phyloP scores from a whole-genome alignment of 2,797 vertebrate genomes.

The Poeciliopsis gracilis region DNA sequence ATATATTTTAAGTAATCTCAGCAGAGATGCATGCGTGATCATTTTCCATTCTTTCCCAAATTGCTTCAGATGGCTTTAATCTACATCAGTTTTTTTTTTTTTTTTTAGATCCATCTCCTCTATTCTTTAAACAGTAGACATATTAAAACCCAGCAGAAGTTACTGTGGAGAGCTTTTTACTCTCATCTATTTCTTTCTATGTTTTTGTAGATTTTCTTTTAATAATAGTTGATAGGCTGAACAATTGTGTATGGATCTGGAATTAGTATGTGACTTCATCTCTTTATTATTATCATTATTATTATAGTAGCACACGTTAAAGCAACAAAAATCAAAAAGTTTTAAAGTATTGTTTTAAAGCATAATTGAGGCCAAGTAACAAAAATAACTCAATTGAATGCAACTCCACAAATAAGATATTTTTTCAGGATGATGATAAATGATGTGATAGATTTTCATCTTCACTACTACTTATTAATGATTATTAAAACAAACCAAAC shows the following conservation, averaged over 20 bases:
- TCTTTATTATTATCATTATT: slow-evolving; percentile 28
- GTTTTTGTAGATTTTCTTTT: slow-evolving; percentile 38
- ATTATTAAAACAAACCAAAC: neutral
- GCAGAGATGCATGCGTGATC: slow-evolving; percentile 4
- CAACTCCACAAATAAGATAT: neutral
- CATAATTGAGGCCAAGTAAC: neutral
- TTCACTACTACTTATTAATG: neutral
- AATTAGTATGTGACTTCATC: slow-evolving; percentile 1
- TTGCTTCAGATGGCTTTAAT: slow-evolving; percentile 52
- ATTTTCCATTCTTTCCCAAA: slow-evolving; percentile 17
- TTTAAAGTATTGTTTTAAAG: neutral
- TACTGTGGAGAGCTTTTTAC: slow-evolving; percentile 40
- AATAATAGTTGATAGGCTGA: slow-evolving; percentile 52
- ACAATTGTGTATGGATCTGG: slow-evolving; percentile 39
- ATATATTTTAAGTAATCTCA: neutral
- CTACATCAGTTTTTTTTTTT: slow-evolving; percentile 31
- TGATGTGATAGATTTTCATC: neutral
- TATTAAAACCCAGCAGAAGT: slow-evolving; percentile 48
- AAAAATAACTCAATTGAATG: neutral
- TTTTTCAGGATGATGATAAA: neutral
- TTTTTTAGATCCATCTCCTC: slow-evolving; percentile 37
- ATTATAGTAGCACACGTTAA: neutral
- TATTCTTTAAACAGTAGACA: slow-evolving; percentile 60
- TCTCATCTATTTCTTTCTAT: slow-evolving; percentile 40
- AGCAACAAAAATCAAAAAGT: neutral